These are phyloP conservation scores for Lycocerus yunnanus DNA, from an alignment of 2,888 invertebrate species.

Conservation along the genomic window DNA sequence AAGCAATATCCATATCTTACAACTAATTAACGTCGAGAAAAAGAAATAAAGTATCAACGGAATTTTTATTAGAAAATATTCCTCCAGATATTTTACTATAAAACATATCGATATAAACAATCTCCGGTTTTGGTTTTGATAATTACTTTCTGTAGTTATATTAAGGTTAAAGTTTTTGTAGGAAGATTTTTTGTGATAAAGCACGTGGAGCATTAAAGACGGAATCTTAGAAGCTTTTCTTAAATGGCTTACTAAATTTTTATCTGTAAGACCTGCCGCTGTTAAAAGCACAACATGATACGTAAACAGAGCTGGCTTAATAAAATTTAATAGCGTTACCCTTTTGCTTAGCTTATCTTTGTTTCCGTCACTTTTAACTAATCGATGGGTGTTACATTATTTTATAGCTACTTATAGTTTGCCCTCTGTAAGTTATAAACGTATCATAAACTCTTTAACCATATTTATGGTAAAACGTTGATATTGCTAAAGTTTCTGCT, in stretches of 20 bases:
- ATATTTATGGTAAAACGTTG: not conserved
- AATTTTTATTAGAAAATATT: constrained; percentile 27
- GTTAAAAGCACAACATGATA: constrained; percentile 22
- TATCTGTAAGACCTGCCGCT: constrained; percentile 26
- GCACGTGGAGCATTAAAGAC: constrained; percentile 19
- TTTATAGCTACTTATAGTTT: constrained; percentile 6
- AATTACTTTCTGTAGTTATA: constrained; percentile 19
- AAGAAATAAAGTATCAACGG: constrained; percentile 23
- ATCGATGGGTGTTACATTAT: constrained; percentile 18
- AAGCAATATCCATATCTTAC: constrained; percentile 22
- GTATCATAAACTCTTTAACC: not conserved
- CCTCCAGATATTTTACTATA: constrained; percentile 20
- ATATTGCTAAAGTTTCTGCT: not conserved
- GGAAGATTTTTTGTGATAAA: constrained; percentile 19
- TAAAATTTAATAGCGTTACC: constrained; percentile 21
- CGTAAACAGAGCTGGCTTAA: constrained; percentile 14
- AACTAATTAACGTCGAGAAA: constrained; percentile 30
- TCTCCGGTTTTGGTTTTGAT: constrained; percentile 16
- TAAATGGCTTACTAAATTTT: constrained; percentile 18
- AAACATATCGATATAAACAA: constrained; percentile 26
- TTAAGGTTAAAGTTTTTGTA: constrained; percentile 18
- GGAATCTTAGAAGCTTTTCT: constrained; percentile 18
- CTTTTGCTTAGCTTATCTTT: constrained; percentile 16
- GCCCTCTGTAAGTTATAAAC: not conserved
- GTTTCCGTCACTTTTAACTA: constrained; percentile 19